phyloP scores from a whole-genome alignment of 53 echinoderm and acorn worm species.

The Paelopatides confundens region DNA sequence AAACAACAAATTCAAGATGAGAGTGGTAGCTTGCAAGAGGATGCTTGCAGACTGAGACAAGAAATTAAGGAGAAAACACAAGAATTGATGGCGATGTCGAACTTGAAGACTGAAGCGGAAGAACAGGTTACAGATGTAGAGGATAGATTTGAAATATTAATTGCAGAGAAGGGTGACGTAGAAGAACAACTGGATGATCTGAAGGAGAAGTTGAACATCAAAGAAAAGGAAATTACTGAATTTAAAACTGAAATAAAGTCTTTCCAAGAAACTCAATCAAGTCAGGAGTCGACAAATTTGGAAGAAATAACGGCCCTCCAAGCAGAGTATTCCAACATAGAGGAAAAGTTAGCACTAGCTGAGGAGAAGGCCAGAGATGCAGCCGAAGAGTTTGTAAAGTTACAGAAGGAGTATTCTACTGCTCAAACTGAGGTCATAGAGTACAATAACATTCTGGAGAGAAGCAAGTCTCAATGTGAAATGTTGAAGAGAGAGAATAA shows the following conservation, averaged over 20 bases:
- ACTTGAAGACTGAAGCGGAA: conserved; percentile 44
- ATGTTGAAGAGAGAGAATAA: neutral
- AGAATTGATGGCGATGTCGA: neutral
- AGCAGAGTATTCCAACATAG: conserved; percentile 53
- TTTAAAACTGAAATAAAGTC: conserved; percentile 40
- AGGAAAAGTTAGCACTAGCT: conserved; percentile 24
- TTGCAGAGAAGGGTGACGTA: conserved; percentile 29
- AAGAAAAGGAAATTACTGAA: conserved; percentile 39
- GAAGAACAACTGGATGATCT: conserved; percentile 37
- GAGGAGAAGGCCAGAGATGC: neutral
- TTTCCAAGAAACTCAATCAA: conserved; percentile 25
- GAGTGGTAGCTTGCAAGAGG: neutral
- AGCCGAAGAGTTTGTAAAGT: conserved; percentile 3
- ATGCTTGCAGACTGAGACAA: neutral
- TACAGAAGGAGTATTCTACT: conserved; percentile 19
- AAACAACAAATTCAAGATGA: neutral
- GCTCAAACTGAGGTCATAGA: conserved; percentile 10
- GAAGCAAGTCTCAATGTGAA: neutral
- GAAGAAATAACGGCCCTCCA: conserved; percentile 66
- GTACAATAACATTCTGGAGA: neutral
- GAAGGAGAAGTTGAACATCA: conserved; percentile 19
- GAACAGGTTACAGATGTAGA: neutral
- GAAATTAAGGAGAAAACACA: neutral
- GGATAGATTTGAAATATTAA: neutral
- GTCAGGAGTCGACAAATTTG: conserved; percentile 35